phyloP scores from a whole-genome alignment of 2,888 invertebrate genomes.

The Caenorhabditis macrosperma region DNA sequence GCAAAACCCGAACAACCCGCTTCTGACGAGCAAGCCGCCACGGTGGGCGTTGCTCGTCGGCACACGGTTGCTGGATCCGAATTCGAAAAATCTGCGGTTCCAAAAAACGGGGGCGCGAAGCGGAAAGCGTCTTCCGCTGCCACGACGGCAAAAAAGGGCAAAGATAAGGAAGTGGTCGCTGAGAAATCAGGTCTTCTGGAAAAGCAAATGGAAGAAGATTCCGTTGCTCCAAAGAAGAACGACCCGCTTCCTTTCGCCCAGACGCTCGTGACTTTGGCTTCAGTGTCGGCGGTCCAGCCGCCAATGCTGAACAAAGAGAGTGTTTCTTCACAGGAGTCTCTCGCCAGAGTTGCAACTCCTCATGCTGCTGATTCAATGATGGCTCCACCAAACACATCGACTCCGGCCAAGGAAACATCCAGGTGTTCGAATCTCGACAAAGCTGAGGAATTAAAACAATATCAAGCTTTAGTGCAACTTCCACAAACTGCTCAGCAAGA shows the following conservation, averaged over 20 bases:
- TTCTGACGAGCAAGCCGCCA: neutral
- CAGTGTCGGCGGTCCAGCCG: too few species aligned
- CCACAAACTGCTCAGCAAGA: too few species aligned
- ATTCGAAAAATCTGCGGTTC: neutral
- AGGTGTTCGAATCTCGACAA: neutral
- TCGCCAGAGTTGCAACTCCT: neutral
- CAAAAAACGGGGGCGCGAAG: neutral
- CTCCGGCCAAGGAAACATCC: neutral
- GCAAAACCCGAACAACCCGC: slow-evolving; percentile 54
- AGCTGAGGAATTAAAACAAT: too few species aligned
- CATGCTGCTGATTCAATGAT: neutral
- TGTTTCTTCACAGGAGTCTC: neutral
- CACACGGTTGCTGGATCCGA: slow-evolving; percentile 41
- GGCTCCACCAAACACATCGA: neutral
- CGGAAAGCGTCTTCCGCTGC: slow-evolving; percentile 26
- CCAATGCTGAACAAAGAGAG: neutral
- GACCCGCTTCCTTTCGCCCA: neutral
- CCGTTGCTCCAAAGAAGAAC: neutral
- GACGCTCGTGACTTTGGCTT: neutral
- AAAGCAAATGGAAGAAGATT: neutral
- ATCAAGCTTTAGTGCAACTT: too few species aligned
- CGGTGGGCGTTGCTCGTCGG: slow-evolving; percentile 4
- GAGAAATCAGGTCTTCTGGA: neutral
- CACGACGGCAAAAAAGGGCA: slow-evolving; percentile 3
- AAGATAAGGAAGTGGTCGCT: neutral